phyloP scores from a whole-genome alignment of 1,140 invertebrate species.

The Drosophila sechellia region DNA sequence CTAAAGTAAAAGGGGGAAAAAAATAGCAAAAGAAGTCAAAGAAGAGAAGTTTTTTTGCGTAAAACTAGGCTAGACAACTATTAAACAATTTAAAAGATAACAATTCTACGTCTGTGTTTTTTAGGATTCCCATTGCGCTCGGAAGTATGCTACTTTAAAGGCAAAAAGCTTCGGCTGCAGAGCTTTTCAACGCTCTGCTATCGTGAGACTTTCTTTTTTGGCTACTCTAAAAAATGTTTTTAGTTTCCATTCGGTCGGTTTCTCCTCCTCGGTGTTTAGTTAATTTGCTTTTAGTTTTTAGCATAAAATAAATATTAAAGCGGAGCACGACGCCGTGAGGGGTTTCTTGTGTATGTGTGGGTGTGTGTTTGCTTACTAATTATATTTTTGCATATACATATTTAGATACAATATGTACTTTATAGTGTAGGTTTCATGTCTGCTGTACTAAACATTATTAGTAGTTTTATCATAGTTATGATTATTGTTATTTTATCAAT shows the following conservation, averaged over 20 bases:
- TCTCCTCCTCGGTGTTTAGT: constrained; percentile 48
- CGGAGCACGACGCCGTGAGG: constrained; percentile 52
- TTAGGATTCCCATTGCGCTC: constrained; percentile 36
- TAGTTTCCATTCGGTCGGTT: constrained; percentile 19
- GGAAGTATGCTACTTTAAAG: constrained; percentile 47
- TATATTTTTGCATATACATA: constrained; percentile 45
- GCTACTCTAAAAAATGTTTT: constrained; percentile 69
- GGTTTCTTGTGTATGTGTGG: constrained; percentile 37
- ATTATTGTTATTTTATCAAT: constrained; percentile 60
- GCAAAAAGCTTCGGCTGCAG: constrained; percentile 43
- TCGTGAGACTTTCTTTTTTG: constrained; percentile 37
- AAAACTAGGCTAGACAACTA: constrained; percentile 57
- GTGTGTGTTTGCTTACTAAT: constrained; percentile 46
- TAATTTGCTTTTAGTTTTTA: constrained; percentile 67
- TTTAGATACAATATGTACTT: constrained; percentile 31
- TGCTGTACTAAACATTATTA: constrained; percentile 70
- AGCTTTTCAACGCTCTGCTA: constrained; percentile 10
- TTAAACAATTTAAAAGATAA: constrained; percentile 59
- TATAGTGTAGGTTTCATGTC: constrained; percentile 64
- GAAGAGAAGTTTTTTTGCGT: constrained; percentile 12
- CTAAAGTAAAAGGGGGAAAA: constrained; percentile 13
- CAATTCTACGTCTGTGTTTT: constrained; percentile 39
- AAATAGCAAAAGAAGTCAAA: constrained; percentile 14
- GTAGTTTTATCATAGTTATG: constrained; percentile 64
- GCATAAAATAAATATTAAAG: constrained; percentile 74